Percentiles rank a stretch among this genome's conserved stretches.
phyloP scores from a whole-genome alignment of 1,140 invertebrate genomes.

The Drosophila albomicans region DNA sequence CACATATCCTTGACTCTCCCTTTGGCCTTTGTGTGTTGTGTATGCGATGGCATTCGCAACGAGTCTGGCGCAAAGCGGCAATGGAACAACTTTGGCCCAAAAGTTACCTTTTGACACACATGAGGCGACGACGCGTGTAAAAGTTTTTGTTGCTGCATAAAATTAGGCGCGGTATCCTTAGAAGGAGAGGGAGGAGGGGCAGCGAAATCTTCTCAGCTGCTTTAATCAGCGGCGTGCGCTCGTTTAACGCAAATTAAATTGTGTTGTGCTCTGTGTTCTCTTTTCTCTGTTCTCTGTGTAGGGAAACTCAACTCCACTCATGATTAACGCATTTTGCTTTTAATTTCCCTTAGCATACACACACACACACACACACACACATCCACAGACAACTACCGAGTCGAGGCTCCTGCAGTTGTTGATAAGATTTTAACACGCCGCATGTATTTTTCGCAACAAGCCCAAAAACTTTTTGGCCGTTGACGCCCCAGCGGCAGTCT shows the following conservation, averaged over 20 bases:
- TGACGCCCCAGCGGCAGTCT: conserved; percentile 38
- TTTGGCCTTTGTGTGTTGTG: conserved; percentile 51
- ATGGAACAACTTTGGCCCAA: conserved; percentile 62
- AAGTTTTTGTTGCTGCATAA: conserved; percentile 77
- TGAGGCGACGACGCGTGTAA: conserved; percentile 74
- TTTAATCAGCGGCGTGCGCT: conserved; percentile 78
- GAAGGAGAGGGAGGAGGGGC: conserved; percentile 1
- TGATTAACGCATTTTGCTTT: conserved; percentile 81
- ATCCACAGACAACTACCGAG: conserved; percentile 6
- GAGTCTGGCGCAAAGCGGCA: conserved; percentile 3
- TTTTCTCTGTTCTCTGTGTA: conserved; percentile 22
- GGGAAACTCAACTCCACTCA: conserved; percentile 58
- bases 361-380: conserved; percentile 33
- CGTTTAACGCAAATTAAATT: conserved; percentile 83
- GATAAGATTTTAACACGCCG: conserved; percentile 80
- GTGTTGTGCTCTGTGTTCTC: conserved; percentile 38
- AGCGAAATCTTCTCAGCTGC: conserved; percentile 46
- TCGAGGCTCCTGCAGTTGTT: conserved; percentile 55
- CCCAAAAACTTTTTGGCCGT: conserved; percentile 62
- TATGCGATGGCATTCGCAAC: conserved; percentile 41
- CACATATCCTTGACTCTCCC: conserved; percentile 62
- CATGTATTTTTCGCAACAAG: conserved; percentile 75
- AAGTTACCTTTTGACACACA: conserved; percentile 72
- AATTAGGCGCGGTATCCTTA: conserved; percentile 51
- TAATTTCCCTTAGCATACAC: conserved; percentile 67